Conservation (phyloP, 2,888 invertebrate genomes). For the Diarsia brunnea region DNA sequence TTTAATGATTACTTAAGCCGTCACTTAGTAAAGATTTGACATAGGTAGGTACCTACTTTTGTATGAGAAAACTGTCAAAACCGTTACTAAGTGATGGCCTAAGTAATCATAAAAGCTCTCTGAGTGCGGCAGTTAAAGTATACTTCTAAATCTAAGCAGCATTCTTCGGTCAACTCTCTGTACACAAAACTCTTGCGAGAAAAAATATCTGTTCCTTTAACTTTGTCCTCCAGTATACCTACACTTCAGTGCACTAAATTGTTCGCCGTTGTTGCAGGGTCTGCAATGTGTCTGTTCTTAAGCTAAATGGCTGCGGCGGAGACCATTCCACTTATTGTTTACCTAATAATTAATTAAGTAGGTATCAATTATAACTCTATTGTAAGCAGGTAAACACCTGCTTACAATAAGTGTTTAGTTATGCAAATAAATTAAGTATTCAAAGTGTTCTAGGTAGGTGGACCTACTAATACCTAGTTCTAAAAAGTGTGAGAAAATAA, state of each 20-base stretch:
- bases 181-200: no score
- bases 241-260: slow-evolving; percentile 65
- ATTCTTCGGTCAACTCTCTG: no score
- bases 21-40: no score
- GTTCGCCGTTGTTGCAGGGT: slow-evolving; percentile 42
- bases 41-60: no score
- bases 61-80: no score
- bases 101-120: no score
- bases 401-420: not conserved
- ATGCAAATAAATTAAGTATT: not conserved
- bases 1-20: no score
- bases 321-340: slow-evolving; percentile 32
- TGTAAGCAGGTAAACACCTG: no score
- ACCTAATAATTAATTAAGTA: slow-evolving; percentile 8
- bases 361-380: not conserved
- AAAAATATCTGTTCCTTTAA: not conserved
- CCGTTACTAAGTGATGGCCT: no score
- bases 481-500: not conserved
- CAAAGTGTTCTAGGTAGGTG: not conserved
- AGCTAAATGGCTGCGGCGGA: slow-evolving; percentile 17
- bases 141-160: no score
- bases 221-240: slow-evolving; percentile 51
- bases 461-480: no score
- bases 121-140: no score
- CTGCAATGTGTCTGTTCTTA: slow-evolving; percentile 59